Conservation (phyloP, 2,888 invertebrate genomes). For the Tupiocoris notatus region DNA sequence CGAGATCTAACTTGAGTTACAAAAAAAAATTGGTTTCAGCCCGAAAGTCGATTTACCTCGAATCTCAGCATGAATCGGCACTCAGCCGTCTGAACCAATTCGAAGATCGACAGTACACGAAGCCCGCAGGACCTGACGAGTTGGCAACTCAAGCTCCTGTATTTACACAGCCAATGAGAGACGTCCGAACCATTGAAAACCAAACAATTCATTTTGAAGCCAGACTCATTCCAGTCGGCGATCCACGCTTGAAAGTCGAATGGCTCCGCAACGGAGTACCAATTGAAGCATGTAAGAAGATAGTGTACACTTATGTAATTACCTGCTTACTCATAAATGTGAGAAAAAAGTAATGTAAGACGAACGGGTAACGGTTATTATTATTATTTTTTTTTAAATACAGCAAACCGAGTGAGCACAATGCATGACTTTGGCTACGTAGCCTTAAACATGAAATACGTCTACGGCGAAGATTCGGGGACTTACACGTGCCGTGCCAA, state of each 20-base stretch:
- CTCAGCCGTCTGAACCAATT: conserved; percentile 76
- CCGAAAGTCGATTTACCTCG: conserved; percentile 79
- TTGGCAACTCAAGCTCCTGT: conserved; percentile 82
- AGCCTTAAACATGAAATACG: conserved; percentile 89
- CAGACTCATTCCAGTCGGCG: conserved; percentile 89
- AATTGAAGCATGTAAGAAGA: conserved; percentile 75
- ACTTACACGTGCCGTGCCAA: conserved; percentile 92
- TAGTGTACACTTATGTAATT: too few species aligned
- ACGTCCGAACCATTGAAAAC: conserved; percentile 81
- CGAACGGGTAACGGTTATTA: too few species aligned
- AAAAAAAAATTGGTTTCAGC: conserved; percentile 55
- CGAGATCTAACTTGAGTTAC: too few species aligned
- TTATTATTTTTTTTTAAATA: conserved; percentile 11
- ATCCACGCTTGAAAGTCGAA: conserved; percentile 86
- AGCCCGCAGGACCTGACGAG: conserved; percentile 73
- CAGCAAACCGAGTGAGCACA: conserved; percentile 85
- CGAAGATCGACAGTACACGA: conserved; percentile 74
- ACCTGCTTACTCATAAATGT: too few species aligned
- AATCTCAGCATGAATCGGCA: conserved; percentile 85
- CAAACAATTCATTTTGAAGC: conserved; percentile 93
- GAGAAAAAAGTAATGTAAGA: too few species aligned
- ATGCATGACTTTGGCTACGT: conserved; percentile 99
- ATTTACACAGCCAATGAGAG: conserved; percentile 87
- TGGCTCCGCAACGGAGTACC: conserved; percentile 91
- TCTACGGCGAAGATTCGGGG: conserved; percentile 93